Evolutionary conservation across 2,113 vertebrate genomes (phyloP), one percentile per base, ranked within the genome.

Genomic region (Elgaria multicarinata): DNA sequence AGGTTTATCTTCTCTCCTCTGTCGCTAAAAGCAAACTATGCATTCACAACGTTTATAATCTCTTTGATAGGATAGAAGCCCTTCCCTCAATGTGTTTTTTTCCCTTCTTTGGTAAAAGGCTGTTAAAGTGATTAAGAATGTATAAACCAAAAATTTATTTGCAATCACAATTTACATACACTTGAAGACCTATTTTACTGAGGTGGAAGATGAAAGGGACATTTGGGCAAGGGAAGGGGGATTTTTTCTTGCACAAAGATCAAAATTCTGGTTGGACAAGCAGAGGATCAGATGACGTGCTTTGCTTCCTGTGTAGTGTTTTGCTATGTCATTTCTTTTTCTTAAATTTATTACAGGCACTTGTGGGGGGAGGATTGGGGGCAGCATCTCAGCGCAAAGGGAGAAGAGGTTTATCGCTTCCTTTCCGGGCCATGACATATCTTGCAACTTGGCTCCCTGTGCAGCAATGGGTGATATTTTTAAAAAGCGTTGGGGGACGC

Each of bases 1-100:
- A 85, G 36, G 28, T 86, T 20, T 78, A 16, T 24, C 46, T 28
- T 50, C 31, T 24, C 18, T 62, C 3, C 24, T 75, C 64, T 53
- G 36, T 46, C 55, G 50, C 64, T 83, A 62, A 83, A 87, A 90
- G 44, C 85, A 82, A 87, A 66, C 33, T 33, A 75, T 83, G 83
- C 69, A 66, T 84, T 33, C n/a, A 28, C 6, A 75, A 26, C 55
- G 33, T 87, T 76, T 64, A 67, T 44, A 82, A 67, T 86, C 58
- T 78, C 46, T 76, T 80, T 77, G 46, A 69, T 58, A 67, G n/a
- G 33, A 69, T 58, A 67, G n/a, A 24, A 76, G 33, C 44, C 28
- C 50, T 50, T 89, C 0, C 0, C 44, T 87, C 9, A 86, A 39
- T 82, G 85, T 76, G n/a, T 28, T 82, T 82, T 82, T 82, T 76